A percentile compares a stretch with the other conserved stretches of the same genome.
phyloP scores from a whole-genome alignment of 2,113 vertebrate species.

The Cheilinus undulatus region DNA sequence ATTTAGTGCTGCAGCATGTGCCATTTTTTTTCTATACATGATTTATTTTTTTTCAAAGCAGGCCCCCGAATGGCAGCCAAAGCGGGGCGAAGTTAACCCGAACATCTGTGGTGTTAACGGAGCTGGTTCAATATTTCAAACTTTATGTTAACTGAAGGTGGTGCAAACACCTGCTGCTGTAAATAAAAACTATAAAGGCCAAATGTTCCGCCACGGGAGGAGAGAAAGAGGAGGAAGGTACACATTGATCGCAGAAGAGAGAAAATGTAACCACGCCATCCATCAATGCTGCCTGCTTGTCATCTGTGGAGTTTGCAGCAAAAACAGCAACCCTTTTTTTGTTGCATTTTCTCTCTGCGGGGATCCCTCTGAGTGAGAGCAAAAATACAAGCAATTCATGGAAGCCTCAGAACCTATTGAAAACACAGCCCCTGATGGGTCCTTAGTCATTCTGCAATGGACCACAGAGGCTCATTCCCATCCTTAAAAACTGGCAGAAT shows the following conservation, averaged over 20 bases:
- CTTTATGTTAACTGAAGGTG: neutral
- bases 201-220: neutral
- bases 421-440: conserved; percentile 45
- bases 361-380: conserved; percentile 47
- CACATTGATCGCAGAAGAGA: conserved; percentile 52
- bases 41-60: neutral
- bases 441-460: conserved; percentile 24
- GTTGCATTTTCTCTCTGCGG: conserved; percentile 44
- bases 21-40: conserved; percentile 4
- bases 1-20: conserved; percentile 13
- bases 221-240: conserved; percentile 18
- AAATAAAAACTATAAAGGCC: conserved; percentile 8
- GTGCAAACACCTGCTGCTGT: conserved; percentile 23
- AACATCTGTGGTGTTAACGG: conserved; percentile 9
- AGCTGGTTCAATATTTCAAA: conserved; percentile 11
- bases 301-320: conserved; percentile 58
- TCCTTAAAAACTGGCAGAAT: conserved; percentile 33
- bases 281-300: conserved; percentile 66
- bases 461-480: conserved; percentile 34
- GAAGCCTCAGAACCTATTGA: conserved; percentile 34
- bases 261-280: conserved; percentile 56
- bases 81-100: neutral
- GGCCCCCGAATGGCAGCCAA: conserved; percentile 7
- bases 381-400: conserved; percentile 37
- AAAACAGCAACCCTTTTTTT: conserved; percentile 52